Evolutionary conservation across 2,113 vertebrate genomes (phyloP).

Genomic region (Willisornis vidua): DNA sequence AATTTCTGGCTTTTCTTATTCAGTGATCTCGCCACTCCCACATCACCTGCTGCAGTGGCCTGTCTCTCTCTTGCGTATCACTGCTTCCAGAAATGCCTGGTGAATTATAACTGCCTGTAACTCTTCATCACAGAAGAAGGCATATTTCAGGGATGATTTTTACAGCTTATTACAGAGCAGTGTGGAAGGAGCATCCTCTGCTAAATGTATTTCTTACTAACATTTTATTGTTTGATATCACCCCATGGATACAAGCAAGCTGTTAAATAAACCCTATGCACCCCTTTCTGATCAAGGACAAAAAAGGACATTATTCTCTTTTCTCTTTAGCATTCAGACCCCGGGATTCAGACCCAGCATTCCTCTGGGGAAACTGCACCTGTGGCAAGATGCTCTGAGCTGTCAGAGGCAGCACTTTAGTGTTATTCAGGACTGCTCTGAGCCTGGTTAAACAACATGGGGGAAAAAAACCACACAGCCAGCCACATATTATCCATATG

Average conservation of each 20-base stretch:
- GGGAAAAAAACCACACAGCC: not conserved
- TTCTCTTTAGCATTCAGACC: not conserved
- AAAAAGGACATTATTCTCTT: not conserved
- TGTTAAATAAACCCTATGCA: not conserved
- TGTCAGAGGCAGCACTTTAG: not conserved
- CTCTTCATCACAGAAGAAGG: not conserved
- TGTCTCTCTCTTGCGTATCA: not conserved
- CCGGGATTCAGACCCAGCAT: not conserved
- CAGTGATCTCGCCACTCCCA: not conserved
- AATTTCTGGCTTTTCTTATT: not conserved
- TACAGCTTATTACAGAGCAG: not conserved
- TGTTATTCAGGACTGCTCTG: not conserved
- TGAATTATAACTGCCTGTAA: constrained; percentile 52
- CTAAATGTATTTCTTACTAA: not conserved
- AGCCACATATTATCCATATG: not conserved
- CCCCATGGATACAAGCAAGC: not conserved
- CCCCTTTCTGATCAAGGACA: not conserved
- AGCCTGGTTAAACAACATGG: not conserved
- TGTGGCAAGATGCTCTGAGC: not conserved
- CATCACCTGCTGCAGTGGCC: not conserved
- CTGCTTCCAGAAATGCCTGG: constrained; percentile 10
- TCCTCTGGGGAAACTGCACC: not conserved
- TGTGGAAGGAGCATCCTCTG: not conserved
- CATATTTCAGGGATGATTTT: not conserved
- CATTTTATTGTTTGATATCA: not conserved